Percentiles rank a stretch among this genome's conserved stretches.
phyloP scores from a whole-genome alignment of 2,797 vertebrate species.

The Prionace glauca region DNA sequence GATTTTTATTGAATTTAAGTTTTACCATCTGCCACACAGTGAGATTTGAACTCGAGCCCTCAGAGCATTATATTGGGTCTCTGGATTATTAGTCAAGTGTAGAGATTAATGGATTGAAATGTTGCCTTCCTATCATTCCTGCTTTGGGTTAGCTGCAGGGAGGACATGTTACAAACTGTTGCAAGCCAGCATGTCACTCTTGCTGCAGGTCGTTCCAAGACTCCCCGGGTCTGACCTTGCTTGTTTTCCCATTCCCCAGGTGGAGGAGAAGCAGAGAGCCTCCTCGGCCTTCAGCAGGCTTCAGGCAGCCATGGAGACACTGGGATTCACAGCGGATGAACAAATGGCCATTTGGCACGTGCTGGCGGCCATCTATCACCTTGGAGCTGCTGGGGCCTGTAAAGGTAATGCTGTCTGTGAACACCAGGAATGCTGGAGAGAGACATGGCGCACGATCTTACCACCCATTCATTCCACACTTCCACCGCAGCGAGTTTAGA shows the following conservation, averaged over 20 bases:
- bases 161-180: background rate
- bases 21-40: too few relatives aligned
- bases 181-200: background rate
- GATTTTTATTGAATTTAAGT: too few relatives aligned
- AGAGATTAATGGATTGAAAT: background rate
- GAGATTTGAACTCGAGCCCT: too few relatives aligned
- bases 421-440: background rate
- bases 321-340: slow-evolving; percentile 68
- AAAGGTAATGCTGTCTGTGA: slow-evolving; percentile 66
- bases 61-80: too few relatives aligned
- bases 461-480: too few relatives aligned
- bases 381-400: slow-evolving; percentile 80
- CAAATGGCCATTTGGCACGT: slow-evolving; percentile 78
- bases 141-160: background rate
- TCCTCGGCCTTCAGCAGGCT: slow-evolving; percentile 69
- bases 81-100: background rate
- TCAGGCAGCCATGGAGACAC: slow-evolving; percentile 70
- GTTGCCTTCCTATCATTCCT: background rate
- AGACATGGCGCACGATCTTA: background rate
- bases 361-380: slow-evolving; percentile 81
- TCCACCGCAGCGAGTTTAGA: too few relatives aligned
- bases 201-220: background rate
- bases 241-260: slow-evolving; percentile 52
- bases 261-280: slow-evolving; percentile 83
- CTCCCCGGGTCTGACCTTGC: background rate